Evolutionary conservation across 2,888 invertebrate genomes (phyloP), one percentile per base, ranked within the genome.

Genomic region (Polyommatus iphigenia): DNA sequence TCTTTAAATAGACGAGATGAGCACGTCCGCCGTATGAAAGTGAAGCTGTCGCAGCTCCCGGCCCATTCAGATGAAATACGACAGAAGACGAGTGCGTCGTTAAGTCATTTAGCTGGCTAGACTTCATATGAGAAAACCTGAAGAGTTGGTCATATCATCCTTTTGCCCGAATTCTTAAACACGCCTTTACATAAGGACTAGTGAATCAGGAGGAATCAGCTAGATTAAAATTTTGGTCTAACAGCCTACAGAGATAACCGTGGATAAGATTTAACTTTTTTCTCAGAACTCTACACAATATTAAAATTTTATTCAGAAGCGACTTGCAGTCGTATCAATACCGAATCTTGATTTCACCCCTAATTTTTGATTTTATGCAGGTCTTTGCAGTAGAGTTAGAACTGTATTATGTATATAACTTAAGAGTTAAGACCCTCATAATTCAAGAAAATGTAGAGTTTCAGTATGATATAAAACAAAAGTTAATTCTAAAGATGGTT

Each of bases 1-100:
- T 59, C 59, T 62, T 62, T 62, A 62, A 62, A 62, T 62, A 62
- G 62, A 62, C 62, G 20, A 62, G 62, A 62, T 62, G 62, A 24
- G 24, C 62, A 24, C 62, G 62, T 62, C 62, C 62, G 24, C 24
- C 62, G 62, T 62, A 62, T 20, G 62, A 62, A 62, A 62, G 62
- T 62, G 62, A 24, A 62, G 24, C 62, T 3, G 10, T 62, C 62
- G 13, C 24, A 3, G 1, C 54, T 54, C 54, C 54, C 54, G 24
- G 62, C 10, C 10, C 62, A 62, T 62, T 62, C 62, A 24, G 62
- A 24, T 62, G 24, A 24, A 24, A 62, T 62, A 62, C 13, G 62
- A 62, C 24, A 62, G 8, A 62, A 62, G 62, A 62, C 24, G 5
- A 62, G 62, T 62, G 24, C 62, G 24, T 62, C 24, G 62, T 62